A percentile compares a stretch with the other conserved stretches of the same genome.
These are phyloP conservation scores for Polypterus bichir DNA, from an alignment of 2,113 vertebrate species.

Conservation along the genomic window DNA sequence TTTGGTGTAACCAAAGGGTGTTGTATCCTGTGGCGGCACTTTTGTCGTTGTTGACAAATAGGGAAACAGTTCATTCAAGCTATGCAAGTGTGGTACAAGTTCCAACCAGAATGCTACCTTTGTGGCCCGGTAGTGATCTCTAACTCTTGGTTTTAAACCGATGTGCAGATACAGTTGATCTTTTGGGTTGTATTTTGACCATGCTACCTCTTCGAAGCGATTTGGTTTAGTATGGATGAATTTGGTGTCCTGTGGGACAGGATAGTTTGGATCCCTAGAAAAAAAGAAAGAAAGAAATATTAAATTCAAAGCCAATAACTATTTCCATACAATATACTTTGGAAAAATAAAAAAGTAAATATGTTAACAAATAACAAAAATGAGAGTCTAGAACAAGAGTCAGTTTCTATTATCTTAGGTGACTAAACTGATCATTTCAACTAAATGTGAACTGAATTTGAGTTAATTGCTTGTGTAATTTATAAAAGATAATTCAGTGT, in stretches of 20 bases:
- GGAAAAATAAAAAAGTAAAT: too few relatives aligned
- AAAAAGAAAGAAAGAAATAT: conserved; percentile 21
- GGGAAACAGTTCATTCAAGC: conserved; percentile 83
- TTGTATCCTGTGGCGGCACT: conserved; percentile 84
- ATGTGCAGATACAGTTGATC: conserved; percentile 94
- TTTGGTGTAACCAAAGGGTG: conserved; percentile 79
- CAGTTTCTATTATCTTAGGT: too few relatives aligned
- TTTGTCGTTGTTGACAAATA: conserved; percentile 90
- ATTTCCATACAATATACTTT: neutral
- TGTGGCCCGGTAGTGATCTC: conserved; percentile 88
- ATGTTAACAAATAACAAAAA: too few relatives aligned
- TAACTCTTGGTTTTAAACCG: conserved; percentile 78
- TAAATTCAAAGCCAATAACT: neutral
- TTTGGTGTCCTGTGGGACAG: conserved; percentile 91
- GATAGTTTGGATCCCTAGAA: conserved; percentile 82
- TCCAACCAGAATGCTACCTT: conserved; percentile 96
- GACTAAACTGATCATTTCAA: too few relatives aligned
- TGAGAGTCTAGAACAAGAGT: too few relatives aligned
- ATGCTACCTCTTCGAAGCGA: conserved; percentile 91
- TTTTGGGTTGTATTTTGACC: conserved; percentile 93
- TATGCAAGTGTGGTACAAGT: conserved; percentile 83
- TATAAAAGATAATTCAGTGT: too few relatives aligned
- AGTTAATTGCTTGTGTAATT: too few relatives aligned
- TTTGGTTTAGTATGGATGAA: conserved; percentile 96
- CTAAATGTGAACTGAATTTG: too few relatives aligned